Conservation (phyloP, 2,113 vertebrate species). For the Semicossyphus pulcher region DNA sequence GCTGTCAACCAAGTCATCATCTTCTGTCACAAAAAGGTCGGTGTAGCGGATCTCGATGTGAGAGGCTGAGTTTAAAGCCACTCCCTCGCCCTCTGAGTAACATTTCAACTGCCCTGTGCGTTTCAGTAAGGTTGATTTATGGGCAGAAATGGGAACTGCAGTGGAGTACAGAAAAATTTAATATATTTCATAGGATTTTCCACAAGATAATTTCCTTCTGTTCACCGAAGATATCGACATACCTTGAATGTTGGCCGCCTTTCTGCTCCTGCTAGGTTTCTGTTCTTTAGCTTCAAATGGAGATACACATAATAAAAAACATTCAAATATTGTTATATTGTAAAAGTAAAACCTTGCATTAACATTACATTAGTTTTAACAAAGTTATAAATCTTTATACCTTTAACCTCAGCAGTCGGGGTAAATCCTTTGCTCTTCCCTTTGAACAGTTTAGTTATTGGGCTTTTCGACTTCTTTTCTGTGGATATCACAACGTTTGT, state of each 20-base stretch:
- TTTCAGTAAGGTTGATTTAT: slow-evolving; percentile 72
- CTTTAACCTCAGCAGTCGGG: slow-evolving; percentile 17
- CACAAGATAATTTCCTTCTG: background rate
- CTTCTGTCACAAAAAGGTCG: slow-evolving; percentile 78
- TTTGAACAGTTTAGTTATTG: slow-evolving; percentile 63
- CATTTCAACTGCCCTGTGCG: slow-evolving; percentile 67
- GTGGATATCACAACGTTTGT: background rate
- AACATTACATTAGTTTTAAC: no score
- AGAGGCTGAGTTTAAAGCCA: slow-evolving; percentile 61
- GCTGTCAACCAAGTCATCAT: slow-evolving; percentile 53
- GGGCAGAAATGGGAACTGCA: slow-evolving; percentile 69
- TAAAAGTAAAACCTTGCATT: no score
- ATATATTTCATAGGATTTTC: background rate
- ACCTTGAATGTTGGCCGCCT: slow-evolving; percentile 51
- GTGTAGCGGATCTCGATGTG: slow-evolving; percentile 81
- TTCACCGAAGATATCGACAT: background rate
- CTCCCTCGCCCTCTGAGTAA: slow-evolving; percentile 62
- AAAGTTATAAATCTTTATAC: slow-evolving; percentile 38
- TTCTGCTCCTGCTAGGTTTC: slow-evolving; percentile 37
- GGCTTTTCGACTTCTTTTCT: slow-evolving; percentile 59
- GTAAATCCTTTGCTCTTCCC: slow-evolving; percentile 64
- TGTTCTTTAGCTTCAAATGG: slow-evolving; percentile 32
- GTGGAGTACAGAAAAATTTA: background rate
- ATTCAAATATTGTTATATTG: no score
- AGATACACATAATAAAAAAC: background rate